phyloP scores from a whole-genome alignment of 2,888 invertebrate species.

The Phytoseiulus persimilis region DNA sequence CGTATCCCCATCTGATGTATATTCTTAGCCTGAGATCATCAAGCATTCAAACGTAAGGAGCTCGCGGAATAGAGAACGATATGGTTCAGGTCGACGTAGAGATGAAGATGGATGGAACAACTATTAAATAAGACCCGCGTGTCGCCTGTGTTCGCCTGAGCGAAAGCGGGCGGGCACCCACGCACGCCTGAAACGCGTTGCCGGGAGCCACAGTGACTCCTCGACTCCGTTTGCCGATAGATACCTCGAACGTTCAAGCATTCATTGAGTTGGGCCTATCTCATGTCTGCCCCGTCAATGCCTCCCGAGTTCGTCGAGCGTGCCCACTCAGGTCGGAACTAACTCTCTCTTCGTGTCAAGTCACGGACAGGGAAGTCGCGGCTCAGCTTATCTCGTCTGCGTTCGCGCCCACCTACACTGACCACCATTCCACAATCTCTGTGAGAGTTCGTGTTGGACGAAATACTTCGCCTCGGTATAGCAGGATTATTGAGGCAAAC shows the following conservation, averaged over 20 bases:
- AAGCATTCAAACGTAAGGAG: background rate
- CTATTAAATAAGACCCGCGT: background rate
- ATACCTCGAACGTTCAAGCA: background rate
- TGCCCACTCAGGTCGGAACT: background rate
- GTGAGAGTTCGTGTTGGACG: too few species aligned
- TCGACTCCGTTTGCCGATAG: background rate
- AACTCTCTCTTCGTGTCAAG: background rate
- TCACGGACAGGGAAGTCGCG: background rate
- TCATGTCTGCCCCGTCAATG: background rate
- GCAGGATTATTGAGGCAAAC: too few species aligned
- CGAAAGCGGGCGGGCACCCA: background rate
- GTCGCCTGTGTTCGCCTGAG: background rate
- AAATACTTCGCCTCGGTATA: too few species aligned
- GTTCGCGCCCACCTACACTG: background rate
- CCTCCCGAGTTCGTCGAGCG: background rate
- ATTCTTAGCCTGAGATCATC: background rate
- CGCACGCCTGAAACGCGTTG: background rate
- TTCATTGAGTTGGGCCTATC: background rate
- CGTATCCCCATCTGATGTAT: background rate
- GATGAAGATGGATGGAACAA: constrained; percentile 5
- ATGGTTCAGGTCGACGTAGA: background rate
- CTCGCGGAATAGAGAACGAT: background rate
- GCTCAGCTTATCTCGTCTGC: background rate
- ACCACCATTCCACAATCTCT: background rate
- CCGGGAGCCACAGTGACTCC: background rate